phyloP scores from a whole-genome alignment of 2,113 vertebrate genomes.

The Istiophorus platypterus region DNA sequence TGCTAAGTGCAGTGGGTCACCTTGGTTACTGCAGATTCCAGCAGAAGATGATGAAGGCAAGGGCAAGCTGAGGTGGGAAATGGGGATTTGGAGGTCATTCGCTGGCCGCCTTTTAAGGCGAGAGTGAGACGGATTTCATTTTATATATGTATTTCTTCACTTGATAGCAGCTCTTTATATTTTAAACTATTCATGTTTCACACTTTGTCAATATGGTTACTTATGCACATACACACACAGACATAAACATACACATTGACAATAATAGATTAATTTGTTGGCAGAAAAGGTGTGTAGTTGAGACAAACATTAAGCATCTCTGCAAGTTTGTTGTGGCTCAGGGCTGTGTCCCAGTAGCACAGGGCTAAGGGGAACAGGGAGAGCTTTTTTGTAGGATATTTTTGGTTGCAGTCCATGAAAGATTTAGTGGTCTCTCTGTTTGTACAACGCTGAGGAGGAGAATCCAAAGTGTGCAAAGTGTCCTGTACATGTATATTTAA shows the following conservation, averaged over 20 bases:
- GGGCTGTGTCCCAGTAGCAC: slow-evolving; percentile 19
- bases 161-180: background rate
- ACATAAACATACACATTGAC: background rate
- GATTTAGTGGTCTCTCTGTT: slow-evolving; percentile 73
- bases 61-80: slow-evolving; percentile 68
- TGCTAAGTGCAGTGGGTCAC: slow-evolving; percentile 81
- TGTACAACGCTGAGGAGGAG: slow-evolving; percentile 56
- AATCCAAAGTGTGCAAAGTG: slow-evolving; percentile 41
- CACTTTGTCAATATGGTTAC: slow-evolving; percentile 16
- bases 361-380: slow-evolving; percentile 43
- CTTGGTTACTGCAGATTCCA: slow-evolving; percentile 84
- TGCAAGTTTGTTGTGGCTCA: slow-evolving; percentile 33
- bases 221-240: background rate
- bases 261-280: slow-evolving; percentile 14
- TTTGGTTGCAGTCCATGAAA: slow-evolving; percentile 78
- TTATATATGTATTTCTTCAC: background rate
- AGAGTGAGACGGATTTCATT: background rate
- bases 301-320: slow-evolving; percentile 30
- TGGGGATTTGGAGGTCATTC: slow-evolving; percentile 41
- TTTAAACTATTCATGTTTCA: slow-evolving; percentile 9
- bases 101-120: slow-evolving; percentile 28
- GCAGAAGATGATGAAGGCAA: slow-evolving; percentile 77
- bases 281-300: slow-evolving; percentile 11
- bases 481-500: slow-evolving; percentile 40
- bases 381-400: slow-evolving; percentile 73